Evolutionary conservation across 2,888 invertebrate species (phyloP), one percentile per base, ranked within the genome.

Genomic region (Glyphotaelius pellucidus): DNA sequence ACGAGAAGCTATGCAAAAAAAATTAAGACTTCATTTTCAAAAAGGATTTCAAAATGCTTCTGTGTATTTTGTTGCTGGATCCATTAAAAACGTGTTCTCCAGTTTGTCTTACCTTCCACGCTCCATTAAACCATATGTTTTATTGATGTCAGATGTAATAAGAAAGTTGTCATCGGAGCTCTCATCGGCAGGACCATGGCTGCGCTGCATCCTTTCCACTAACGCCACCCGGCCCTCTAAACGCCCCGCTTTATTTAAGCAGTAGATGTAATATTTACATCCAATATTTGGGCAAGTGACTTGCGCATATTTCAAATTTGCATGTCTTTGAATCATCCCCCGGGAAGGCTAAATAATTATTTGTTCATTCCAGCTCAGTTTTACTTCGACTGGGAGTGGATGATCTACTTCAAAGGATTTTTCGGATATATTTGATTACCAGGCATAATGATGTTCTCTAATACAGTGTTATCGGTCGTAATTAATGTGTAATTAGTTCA

Each of bases 261-360:
- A 84, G 89, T 84, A 90, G 85, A 80, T 47, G 42, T 89, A 92
- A 91, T 92, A 91, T 92, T 91, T 91, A 86, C 90, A 89, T 89
- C 79, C 87, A 47, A 86, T 92, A 90, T 91, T 91, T 92, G 87
- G 80, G 79, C 52, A 80, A 90, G 80, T 90, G 90, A 88, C 90
- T 90, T 90, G 91, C 89, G 92, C 89, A 90, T 89, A 91, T 90
- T 90, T 25, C 79, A 90, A 91, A 91, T 91, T 92, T 91, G 90
- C 91, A 87, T 86, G 52, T 90, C 92, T 92, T 91, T 92, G 91
- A 92, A 90, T 91, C 87, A 25, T 89, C 52, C 81, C 80, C 14
- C 30, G 90, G 86, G 91, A 86, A 47, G 52, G 84, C 35, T 79
- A 81, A 91, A 90, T 90, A 90, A 90, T 88, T 91, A 89, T 91